Conservation (phyloP, 2,113 vertebrate genomes). For the Pterocles gutturalis region DNA sequence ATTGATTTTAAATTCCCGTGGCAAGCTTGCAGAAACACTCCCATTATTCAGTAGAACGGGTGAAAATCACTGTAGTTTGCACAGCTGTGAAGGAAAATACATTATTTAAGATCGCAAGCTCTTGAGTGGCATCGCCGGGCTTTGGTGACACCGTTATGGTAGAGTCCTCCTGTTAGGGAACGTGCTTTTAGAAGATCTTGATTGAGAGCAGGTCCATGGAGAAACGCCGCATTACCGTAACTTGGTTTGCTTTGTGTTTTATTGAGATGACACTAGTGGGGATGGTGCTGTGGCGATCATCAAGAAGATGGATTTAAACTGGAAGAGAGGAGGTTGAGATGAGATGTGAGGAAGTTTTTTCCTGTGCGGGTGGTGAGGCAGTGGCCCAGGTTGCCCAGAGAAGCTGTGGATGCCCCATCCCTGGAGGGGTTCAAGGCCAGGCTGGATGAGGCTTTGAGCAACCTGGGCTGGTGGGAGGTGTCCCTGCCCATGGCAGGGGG, state of each 20-base stretch:
- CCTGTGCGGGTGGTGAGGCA: too few relatives aligned
- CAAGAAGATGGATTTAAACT: not conserved
- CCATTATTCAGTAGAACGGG: constrained; percentile 30
- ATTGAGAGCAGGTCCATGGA: not conserved
- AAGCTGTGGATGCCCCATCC: too few relatives aligned
- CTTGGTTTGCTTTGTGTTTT: not conserved
- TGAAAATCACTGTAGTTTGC: not conserved
- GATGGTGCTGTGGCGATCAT: not conserved
- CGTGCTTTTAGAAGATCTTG: accelerated
- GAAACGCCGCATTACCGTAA: accelerated
- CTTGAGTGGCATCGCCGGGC: not conserved
- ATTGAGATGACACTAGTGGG: not conserved
- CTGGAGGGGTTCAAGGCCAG: too few relatives aligned
- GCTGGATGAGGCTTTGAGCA: too few relatives aligned
- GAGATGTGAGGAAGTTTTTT: too few relatives aligned
- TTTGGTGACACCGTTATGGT: not conserved
- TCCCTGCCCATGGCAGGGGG: too few relatives aligned
- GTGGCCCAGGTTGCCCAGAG: too few relatives aligned
- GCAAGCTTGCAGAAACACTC: constrained; percentile 44
- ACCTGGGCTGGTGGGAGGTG: too few relatives aligned
- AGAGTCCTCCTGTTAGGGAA: not conserved
- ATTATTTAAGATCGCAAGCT: not conserved
- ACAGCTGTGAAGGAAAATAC: not conserved
- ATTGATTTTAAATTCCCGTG: constrained; percentile 66
- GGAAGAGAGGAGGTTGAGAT: too few relatives aligned